Evolutionary conservation across 1,140 invertebrate genomes (phyloP).

Genomic region (Adoxophyes honmai): DNA sequence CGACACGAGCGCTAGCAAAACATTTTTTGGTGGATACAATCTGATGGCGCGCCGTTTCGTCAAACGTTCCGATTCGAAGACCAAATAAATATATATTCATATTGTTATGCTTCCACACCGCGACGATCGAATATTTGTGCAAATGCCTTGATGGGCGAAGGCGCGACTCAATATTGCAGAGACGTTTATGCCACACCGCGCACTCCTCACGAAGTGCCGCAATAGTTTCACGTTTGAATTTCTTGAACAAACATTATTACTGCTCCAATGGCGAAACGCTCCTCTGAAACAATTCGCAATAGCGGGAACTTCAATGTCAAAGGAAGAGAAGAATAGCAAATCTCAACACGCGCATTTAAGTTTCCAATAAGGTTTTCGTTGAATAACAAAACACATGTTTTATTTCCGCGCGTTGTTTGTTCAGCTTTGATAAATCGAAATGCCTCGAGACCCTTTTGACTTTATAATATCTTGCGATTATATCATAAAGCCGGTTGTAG

Average conservation of each 20-base stretch:
- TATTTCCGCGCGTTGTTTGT: neutral
- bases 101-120: slow-evolving; percentile 20
- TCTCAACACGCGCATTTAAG: slow-evolving; percentile 40
- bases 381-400: slow-evolving; percentile 6
- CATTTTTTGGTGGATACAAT: slow-evolving; percentile 20
- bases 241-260: slow-evolving; percentile 68
- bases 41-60: slow-evolving; percentile 16
- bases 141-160: slow-evolving; percentile 27
- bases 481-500: neutral
- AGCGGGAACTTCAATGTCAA: slow-evolving; percentile 54
- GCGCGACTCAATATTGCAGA: slow-evolving; percentile 35
- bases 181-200: slow-evolving; percentile 38
- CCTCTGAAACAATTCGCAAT: slow-evolving; percentile 65
- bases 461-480: neutral
- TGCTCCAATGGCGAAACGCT: slow-evolving; percentile 53
- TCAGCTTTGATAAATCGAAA: neutral
- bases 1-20: slow-evolving; percentile 1
- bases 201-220: slow-evolving; percentile 37
- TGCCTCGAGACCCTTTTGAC: neutral
- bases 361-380: slow-evolving; percentile 15
- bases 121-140: slow-evolving; percentile 31
- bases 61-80: slow-evolving; percentile 18
- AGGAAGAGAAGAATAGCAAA: slow-evolving; percentile 48
- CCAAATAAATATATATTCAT: slow-evolving; percentile 24
- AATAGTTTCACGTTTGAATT: slow-evolving; percentile 69